A percentile compares a stretch with the other conserved stretches of the same genome.
Evolutionary conservation across 2,113 vertebrate species (phyloP).

Genomic region (Erpornis zantholeuca): DNA sequence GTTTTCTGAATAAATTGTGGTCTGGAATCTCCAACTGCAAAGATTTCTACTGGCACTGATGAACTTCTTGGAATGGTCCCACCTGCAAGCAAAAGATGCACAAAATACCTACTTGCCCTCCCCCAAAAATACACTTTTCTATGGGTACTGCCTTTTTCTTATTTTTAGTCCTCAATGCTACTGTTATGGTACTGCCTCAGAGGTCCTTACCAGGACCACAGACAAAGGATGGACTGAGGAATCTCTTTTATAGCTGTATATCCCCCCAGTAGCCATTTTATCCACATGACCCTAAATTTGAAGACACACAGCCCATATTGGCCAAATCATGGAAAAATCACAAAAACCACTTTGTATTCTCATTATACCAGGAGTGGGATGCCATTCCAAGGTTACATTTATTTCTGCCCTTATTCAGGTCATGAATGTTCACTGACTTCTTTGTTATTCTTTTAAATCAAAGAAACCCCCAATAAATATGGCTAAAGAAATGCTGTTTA

Average conservation of each 20-base stretch:
- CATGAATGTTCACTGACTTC: not conserved
- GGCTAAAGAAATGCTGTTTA: not conserved
- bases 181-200: not conserved
- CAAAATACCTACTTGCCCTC: not conserved
- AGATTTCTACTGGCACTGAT: slow-evolving; percentile 61
- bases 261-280: not conserved
- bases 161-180: not conserved
- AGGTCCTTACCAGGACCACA: not conserved
- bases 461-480: not conserved
- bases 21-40: slow-evolving; percentile 65
- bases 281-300: accelerated
- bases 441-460: not conserved
- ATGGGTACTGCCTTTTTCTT: not conserved
- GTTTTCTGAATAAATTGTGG: slow-evolving; percentile 67
- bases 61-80: slow-evolving; percentile 63
- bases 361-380: not conserved
- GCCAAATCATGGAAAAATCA: not conserved
- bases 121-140: not conserved
- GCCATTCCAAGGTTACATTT: not conserved
- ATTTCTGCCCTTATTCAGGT: not conserved
- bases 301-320: not conserved
- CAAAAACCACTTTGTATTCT: not conserved
- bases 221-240: not conserved
- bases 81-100: slow-evolving; percentile 52
- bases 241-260: not conserved